Evolutionary conservation across 2,797 vertebrate species (phyloP).

Genomic region (Erpetoichthys calabaricus): DNA sequence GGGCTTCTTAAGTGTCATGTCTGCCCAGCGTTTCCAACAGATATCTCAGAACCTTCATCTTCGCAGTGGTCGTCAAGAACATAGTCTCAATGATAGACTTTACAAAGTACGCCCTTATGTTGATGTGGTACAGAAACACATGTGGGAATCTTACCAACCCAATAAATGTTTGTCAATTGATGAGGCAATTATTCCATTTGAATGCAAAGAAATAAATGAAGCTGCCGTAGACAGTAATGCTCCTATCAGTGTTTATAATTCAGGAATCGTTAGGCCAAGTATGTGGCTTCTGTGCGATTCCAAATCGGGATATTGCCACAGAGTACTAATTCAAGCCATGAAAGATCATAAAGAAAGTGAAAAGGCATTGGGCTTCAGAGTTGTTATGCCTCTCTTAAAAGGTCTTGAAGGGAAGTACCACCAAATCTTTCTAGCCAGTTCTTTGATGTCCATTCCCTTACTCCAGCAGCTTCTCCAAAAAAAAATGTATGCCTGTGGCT

Average conservation of each 20-base stretch:
- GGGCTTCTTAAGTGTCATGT: constrained; percentile 50
- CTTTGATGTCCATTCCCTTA: constrained; percentile 38
- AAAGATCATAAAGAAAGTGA: constrained; percentile 12
- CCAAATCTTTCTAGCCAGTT: constrained; percentile 49
- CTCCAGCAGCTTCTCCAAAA: constrained; percentile 39
- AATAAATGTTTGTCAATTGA: constrained; percentile 51
- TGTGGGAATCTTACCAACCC: constrained; percentile 42
- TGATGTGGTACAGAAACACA: constrained; percentile 30
- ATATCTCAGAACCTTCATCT: constrained; percentile 40
- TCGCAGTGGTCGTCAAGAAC: no score
- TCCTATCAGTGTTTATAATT: no score
- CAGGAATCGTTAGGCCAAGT: constrained; percentile 30
- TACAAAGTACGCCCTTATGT: constrained; percentile 46
- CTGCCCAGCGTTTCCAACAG: constrained; percentile 42
- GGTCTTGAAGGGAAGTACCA: constrained; percentile 45
- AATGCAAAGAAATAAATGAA: background rate
- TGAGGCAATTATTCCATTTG: constrained; percentile 39
- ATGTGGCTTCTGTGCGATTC: constrained; percentile 64
- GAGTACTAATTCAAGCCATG: constrained; percentile 36
- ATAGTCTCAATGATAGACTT: constrained; percentile 37
- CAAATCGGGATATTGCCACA: constrained; percentile 63
- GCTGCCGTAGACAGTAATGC: no score
- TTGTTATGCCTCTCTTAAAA: constrained; percentile 39
- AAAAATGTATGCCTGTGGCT: constrained; percentile 47
- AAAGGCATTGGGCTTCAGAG: constrained; percentile 28